These are phyloP conservation scores for Leptinotarsa defecta DNA, from an alignment of 1,140 invertebrate genomes.

Conservation along the genomic window DNA sequence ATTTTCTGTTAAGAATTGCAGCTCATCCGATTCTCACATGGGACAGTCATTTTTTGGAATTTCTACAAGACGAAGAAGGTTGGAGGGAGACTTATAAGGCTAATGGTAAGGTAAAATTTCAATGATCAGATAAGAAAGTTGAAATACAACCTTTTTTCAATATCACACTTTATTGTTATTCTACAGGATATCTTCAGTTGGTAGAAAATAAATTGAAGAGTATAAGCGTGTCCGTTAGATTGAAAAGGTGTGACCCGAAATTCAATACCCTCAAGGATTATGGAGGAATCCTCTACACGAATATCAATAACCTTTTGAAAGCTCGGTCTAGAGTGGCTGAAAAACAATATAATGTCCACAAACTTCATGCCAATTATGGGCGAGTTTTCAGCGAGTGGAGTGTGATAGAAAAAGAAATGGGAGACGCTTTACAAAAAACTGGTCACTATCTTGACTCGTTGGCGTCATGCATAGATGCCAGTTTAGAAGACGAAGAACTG, in stretches of 20 bases:
- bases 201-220: conserved; percentile 79
- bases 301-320: conserved; percentile 62
- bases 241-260: conserved; percentile 73
- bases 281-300: conserved; percentile 73
- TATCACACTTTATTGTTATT: no score
- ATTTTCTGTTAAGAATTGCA: conserved; percentile 76
- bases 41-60: conserved; percentile 76
- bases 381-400: conserved; percentile 86
- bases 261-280: conserved; percentile 80
- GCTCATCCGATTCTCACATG: conserved; percentile 75
- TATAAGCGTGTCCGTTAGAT: conserved; percentile 73
- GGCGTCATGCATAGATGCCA: conserved; percentile 74
- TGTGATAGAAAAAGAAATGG: conserved; percentile 81
- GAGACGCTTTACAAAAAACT: conserved; percentile 75
- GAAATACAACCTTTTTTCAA: no score
- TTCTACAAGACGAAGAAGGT: conserved; percentile 74
- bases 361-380: conserved; percentile 81
- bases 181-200: conserved; percentile 70
- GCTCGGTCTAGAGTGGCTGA: conserved; percentile 73
- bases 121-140: no score
- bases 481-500: conserved; percentile 81
- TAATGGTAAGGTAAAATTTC: conserved; percentile 60
- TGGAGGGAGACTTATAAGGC: conserved; percentile 79
- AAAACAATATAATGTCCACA: conserved; percentile 78
- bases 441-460: conserved; percentile 76